These are phyloP conservation scores for Limnephilus rhombicus DNA, from an alignment of 2,888 invertebrate species.

Conservation along the genomic window DNA sequence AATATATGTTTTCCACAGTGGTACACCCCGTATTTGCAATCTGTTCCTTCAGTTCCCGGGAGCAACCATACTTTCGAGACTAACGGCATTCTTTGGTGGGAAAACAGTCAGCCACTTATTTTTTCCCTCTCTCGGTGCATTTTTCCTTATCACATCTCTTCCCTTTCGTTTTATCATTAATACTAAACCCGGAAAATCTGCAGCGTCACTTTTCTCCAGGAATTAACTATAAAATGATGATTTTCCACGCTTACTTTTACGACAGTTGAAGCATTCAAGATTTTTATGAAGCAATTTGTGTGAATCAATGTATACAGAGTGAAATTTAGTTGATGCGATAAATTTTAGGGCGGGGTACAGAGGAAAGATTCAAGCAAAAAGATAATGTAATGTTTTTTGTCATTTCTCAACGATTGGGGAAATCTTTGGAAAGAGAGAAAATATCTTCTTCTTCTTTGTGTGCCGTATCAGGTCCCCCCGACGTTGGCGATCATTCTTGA, in stretches of 20 bases:
- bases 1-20: not conserved
- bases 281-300: not conserved
- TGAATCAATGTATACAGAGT: not conserved
- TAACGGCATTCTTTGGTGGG: not conserved
- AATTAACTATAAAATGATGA: not conserved
- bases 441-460: too few species aligned
- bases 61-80: not conserved
- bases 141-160: not conserved
- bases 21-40: not conserved
- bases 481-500: too few species aligned
- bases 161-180: not conserved
- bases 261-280: not conserved
- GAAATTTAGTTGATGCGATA: not conserved
- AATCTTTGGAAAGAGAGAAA: too few species aligned
- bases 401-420: too few species aligned
- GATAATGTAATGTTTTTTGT: not conserved
- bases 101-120: not conserved
- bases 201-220: not conserved
- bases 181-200: not conserved
- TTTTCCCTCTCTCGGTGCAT: not conserved
- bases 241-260: not conserved
- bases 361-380: too few species aligned
- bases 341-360: not conserved
- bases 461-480: too few species aligned
- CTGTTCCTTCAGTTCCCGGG: not conserved